phyloP scores from a whole-genome alignment of 1,140 invertebrate species.

The Neodiprion fabricii region DNA sequence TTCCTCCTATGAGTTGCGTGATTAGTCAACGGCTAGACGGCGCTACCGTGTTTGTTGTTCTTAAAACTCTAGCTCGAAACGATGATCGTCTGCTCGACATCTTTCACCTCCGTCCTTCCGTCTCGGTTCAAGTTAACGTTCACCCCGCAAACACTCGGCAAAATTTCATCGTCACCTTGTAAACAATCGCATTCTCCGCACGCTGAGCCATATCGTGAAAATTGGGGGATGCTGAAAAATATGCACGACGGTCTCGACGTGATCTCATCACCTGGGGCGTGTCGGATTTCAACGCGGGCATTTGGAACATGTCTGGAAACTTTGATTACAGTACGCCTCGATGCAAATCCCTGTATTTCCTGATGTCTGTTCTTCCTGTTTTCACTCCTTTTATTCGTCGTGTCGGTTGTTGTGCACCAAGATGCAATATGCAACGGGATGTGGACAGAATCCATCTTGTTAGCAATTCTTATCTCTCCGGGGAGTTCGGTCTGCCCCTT shows the following conservation, averaged over 20 bases:
- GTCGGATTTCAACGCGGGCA: no score
- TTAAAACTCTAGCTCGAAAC: background rate
- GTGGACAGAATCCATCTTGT: constrained; percentile 5
- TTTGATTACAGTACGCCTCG: background rate
- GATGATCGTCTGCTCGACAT: background rate
- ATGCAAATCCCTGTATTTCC: background rate
- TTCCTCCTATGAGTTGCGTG: background rate
- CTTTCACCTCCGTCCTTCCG: background rate
- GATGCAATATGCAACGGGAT: background rate
- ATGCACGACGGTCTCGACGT: background rate
- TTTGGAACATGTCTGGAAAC: background rate
- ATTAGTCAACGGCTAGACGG: background rate
- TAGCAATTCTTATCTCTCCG: background rate
- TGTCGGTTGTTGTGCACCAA: background rate
- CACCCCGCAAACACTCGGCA: background rate
- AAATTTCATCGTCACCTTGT: background rate
- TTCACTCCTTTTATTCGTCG: background rate
- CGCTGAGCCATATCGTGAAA: background rate
- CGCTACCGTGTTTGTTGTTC: background rate
- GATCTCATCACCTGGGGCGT: background rate
- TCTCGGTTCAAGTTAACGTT: background rate
- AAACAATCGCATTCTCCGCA: background rate
- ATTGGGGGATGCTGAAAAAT: background rate
- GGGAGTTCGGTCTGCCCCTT: no score
- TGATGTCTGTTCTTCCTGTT: background rate